A percentile compares a stretch with the other conserved stretches of the same genome.
Evolutionary conservation across 2,888 invertebrate species (phyloP).

Genomic region (Operophtera brumata): DNA sequence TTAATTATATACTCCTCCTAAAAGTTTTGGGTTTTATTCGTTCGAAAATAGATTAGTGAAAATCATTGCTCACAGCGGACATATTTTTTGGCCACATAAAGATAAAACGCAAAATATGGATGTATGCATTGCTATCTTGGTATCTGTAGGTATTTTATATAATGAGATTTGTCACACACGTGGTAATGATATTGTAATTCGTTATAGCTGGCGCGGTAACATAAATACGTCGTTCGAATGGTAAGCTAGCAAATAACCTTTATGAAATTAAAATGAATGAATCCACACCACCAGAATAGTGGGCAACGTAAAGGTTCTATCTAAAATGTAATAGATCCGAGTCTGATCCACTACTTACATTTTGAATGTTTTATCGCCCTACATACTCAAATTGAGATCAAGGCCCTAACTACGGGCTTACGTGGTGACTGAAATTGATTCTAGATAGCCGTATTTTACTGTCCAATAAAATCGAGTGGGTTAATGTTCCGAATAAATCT

Average conservation of each 20-base stretch:
- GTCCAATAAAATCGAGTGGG: slow-evolving; percentile 35
- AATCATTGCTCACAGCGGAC: not conserved
- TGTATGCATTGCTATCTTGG: not conserved
- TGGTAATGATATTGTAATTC: slow-evolving; percentile 14
- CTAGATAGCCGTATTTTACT: slow-evolving; percentile 32
- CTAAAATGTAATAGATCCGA: slow-evolving; percentile 58
- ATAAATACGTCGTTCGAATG: slow-evolving; percentile 18
- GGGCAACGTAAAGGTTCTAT: slow-evolving; percentile 42
- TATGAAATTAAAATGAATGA: slow-evolving; percentile 21
- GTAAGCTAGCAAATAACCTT: slow-evolving; percentile 12
- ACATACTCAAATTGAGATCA: slow-evolving; percentile 49
- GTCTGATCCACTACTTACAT: slow-evolving; percentile 48
- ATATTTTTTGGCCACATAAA: not conserved
- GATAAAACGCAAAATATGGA: too few relatives aligned
- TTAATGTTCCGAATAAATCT: slow-evolving; percentile 26
- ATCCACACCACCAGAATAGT: slow-evolving; percentile 21
- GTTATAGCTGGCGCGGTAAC: slow-evolving; percentile 4
- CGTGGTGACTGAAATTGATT: slow-evolving; percentile 36
- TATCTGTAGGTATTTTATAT: not conserved
- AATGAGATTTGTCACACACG: slow-evolving; percentile 1
- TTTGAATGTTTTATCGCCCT: slow-evolving; percentile 56
- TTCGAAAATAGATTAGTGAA: slow-evolving; percentile 6
- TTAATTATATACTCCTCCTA: slow-evolving; percentile 25
- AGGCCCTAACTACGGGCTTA: slow-evolving; percentile 27
- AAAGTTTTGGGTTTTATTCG: slow-evolving; percentile 13